Evolutionary conservation across 2,797 vertebrate species (phyloP), one percentile per base, ranked within the genome.

Genomic region (Syndactyla subalaris): DNA sequence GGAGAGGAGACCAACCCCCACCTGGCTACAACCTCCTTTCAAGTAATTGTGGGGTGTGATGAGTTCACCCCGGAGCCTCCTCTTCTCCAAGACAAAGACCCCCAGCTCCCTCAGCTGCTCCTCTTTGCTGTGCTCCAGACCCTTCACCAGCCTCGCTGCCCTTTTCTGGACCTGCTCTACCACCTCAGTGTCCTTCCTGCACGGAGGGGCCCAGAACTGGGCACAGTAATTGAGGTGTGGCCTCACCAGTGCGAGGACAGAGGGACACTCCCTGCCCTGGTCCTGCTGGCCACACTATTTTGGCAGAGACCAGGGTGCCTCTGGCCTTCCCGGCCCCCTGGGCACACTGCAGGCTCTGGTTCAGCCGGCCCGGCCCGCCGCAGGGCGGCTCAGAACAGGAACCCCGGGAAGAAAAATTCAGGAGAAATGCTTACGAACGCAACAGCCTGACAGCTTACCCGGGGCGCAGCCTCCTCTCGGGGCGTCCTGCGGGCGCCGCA

Each of bases 391-490:
- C 8, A 9, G 12, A 7, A 2, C 8, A 41, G 34, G 14, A 34
- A 26, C 5, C 4, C 6, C 2, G 7, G 23, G 26, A 5, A 27
- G 3, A n/a, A 15, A 7, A 0, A 2, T 12, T 16, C 4, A 13
- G 0, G 10, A 59, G 17, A 39, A 20, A 4, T 0, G 4, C 12
- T 0, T 1, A 4, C 10, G 30, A 6, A 16, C 4, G n/a, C 41
- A 11, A 4, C 34, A 18, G 32, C 26, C 49, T 4, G 29, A 4
- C 27, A 2, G n/a, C 86, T 80, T 48, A 63, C 80, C 80, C 1
- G 2, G 6, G 3, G 19, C 10, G 6, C 81, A 14, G 57, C 34
- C 51, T 26, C 22, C 29, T 14, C 21, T 21, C 49, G 4, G 23
- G 17, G 16, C 4, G 27, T 8, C 27, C 70, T 2, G 30, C 45